Evolutionary conservation across 1,140 invertebrate species (phyloP).

Genomic region (Hesperophylax magnus): DNA sequence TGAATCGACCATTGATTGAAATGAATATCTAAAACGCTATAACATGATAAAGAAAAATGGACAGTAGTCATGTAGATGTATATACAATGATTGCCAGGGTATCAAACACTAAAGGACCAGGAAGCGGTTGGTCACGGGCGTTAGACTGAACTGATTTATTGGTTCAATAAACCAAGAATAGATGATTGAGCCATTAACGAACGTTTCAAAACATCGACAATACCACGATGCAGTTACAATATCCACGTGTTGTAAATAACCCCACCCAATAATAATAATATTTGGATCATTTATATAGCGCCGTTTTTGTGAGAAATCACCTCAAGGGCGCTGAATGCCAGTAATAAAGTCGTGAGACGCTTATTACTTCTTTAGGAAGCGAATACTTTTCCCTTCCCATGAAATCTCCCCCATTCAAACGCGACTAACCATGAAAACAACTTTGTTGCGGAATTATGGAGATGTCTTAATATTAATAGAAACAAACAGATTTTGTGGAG

Average conservation of each 20-base stretch:
- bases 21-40: no score
- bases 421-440: not conserved
- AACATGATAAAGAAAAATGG: not conserved
- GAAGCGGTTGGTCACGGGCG: not conserved
- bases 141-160: constrained; percentile 12
- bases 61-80: not conserved
- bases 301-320: no score
- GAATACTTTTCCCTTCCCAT: not conserved
- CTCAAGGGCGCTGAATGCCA: no score
- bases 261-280: no score
- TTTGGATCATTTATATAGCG: no score
- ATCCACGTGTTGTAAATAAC: no score
- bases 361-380: not conserved
- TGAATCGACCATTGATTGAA: no score
- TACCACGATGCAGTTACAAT: not conserved
- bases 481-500: not conserved
- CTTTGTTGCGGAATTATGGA: not conserved
- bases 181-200: constrained; percentile 1
- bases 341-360: not conserved
- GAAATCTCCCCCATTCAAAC: constrained; percentile 2
- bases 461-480: constrained; percentile 18
- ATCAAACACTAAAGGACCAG: not conserved
- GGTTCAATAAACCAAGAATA: not conserved
- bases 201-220: no score
- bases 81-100: not conserved